Base-by-base conservation (phyloP, 2,888 invertebrate genomes). In the Melitaea athalia region DNA sequence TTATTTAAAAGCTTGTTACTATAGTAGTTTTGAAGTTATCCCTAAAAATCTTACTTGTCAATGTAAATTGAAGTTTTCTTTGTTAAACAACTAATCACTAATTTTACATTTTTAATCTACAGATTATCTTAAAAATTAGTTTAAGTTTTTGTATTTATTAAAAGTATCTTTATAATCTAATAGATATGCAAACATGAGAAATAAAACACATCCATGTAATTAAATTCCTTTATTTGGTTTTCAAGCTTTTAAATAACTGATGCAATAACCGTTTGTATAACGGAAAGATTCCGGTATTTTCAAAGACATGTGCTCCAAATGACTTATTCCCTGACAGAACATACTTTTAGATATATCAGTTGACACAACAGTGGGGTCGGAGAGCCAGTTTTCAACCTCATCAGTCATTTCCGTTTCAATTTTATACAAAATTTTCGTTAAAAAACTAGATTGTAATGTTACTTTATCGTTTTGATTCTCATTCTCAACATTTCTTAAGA, bases 381-480 rank as follows among this genome's bases (percentile, higher is more conserved):
- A 83, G 45, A 91, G 72, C 95, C 95, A 95, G 2, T 85, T 76
- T 64, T 91, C 88, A 2, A 94, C 91, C 14, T 92, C 85, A 2
- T 89, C 87, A 42, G 90, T 92, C 74, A 87, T 74, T 24, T 84
- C 81, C 55, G 81, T 76, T 65, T 93, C 92, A 69, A 93, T 89
- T 82, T 90, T 93, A 81, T 93, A 95, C 71, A 95, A 82, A 71
- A 94, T 87, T 82, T 95, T 95, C 0, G 93, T 93, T 14, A 94
- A 89, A 68, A 88, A 87, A 75, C 85, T 87, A 0, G 93, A 90
- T 61, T 89, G 85, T n/a, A 93, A 74, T 57, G 82, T 81, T 33
- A 91, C 81, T 74, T 80, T 85, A 15, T 87, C 85, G 71, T 75
- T 79, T 68, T 31, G 10, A 0, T 81, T 83, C 38, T 74, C 72